Base-by-base conservation (phyloP, 1,140 invertebrate genomes). In the Ericerus pela region DNA sequence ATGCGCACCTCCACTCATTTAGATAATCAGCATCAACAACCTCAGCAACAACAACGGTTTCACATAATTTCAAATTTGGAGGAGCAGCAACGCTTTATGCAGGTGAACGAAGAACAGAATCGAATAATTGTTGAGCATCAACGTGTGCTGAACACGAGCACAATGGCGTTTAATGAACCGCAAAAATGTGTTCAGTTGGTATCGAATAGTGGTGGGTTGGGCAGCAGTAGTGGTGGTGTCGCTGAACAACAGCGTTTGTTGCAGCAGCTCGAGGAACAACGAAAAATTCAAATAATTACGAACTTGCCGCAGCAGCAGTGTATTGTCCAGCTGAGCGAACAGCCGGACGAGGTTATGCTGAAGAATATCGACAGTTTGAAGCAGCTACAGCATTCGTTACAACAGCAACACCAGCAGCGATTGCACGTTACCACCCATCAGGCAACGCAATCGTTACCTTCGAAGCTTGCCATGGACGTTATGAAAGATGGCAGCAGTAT, bases 291-390 rank as follows among this genome's bases (percentile, higher is more conserved):
- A 8, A 41, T 41, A 22, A 31, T 31, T 28, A 54, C 18, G 30
- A 58, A 16, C 52, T 27, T 16, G 1, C 51, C 27, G 20, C 33
- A 58, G 27, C 57, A 58, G 24, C 36, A 58, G 24, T 24, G 36
- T 2, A 20, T 22, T 10, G 26, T 52, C 11, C 47, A 47, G 27
- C 11, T 16, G 18, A 56, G 36, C 26, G 30, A 59, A 12, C 53
- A 33, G 22, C 30, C 55, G 31, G 29, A 58, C 18, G 43, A 57
- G 38, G 54, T 51, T 29, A 55, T 55, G 56, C 43, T 24, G 56
- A 55, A 12, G 28, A 52, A 12, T 36, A 38, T 8, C 22, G 54
- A 26, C 27, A 4, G 16, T 8, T 26, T 26, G 16, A 28, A 26
- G 30, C 41, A 57, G 18, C 55, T 28, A 12, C 38, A 27, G 10